These are phyloP conservation scores for Molanna angustata DNA, from an alignment of 2,888 invertebrate genomes.

Conservation along the genomic window DNA sequence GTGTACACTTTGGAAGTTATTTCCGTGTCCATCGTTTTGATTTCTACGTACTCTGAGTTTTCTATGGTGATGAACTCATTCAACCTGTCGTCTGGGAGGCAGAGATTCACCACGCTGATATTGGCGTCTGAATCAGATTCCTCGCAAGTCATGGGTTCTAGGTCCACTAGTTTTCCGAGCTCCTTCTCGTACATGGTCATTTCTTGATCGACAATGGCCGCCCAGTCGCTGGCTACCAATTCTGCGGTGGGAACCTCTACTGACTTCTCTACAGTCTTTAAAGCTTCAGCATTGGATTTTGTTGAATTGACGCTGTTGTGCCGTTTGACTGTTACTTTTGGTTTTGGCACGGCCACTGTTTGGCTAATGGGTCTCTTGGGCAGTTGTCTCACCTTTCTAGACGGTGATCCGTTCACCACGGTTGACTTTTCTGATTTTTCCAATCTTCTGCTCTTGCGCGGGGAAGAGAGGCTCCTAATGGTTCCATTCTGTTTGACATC, in stretches of 20 bases:
- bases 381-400: slow-evolving; percentile 48
- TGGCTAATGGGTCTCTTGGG: slow-evolving; percentile 22
- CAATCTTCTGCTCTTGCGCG: slow-evolving; percentile 49
- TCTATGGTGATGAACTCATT: slow-evolving; percentile 51
- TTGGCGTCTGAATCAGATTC: slow-evolving; percentile 48
- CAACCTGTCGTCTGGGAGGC: slow-evolving; percentile 48
- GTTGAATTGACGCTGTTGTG: slow-evolving; percentile 11
- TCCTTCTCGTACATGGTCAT: slow-evolving; percentile 53
- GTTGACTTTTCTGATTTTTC: slow-evolving; percentile 51
- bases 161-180: slow-evolving; percentile 35
- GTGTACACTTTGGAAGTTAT: slow-evolving; percentile 21
- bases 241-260: slow-evolving; percentile 40
- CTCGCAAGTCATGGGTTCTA: slow-evolving; percentile 42
- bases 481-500: slow-evolving; percentile 3
- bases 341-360: slow-evolving; percentile 38
- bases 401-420: slow-evolving; percentile 50
- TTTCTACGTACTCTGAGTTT: slow-evolving; percentile 41
- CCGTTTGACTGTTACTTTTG: slow-evolving; percentile 9
- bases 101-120: slow-evolving; percentile 8
- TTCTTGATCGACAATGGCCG: slow-evolving; percentile 44
- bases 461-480: slow-evolving; percentile 37
- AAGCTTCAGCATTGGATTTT: slow-evolving; percentile 5
- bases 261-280: slow-evolving; percentile 42
- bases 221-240: slow-evolving; percentile 37
- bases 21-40: slow-evolving; percentile 47